Conservation (phyloP, 2,888 invertebrate species). For the Rhagonycha fulva region DNA sequence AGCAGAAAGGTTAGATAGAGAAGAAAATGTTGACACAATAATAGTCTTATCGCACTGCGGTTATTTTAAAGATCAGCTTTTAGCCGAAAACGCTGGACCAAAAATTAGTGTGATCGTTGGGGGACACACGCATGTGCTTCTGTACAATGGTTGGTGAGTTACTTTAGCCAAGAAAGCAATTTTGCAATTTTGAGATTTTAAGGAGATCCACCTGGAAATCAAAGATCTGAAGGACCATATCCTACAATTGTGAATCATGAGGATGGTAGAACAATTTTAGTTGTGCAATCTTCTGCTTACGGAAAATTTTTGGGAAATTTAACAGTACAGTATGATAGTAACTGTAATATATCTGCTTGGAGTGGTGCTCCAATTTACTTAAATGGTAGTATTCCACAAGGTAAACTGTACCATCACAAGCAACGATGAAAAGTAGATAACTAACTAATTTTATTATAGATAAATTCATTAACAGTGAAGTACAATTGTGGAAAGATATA, state of each 20-base stretch:
- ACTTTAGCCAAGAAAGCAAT: not conserved
- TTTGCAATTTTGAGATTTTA: not conserved
- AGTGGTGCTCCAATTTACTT: slow-evolving; percentile 73
- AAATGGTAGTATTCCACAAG: slow-evolving; percentile 59
- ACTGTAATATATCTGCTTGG: slow-evolving; percentile 68
- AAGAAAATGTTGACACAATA: slow-evolving; percentile 73
- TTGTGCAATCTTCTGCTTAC: slow-evolving; percentile 75
- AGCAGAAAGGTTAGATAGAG: slow-evolving; percentile 63
- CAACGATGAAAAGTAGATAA: not conserved
- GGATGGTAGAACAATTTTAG: slow-evolving; percentile 62
- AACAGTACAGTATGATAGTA: slow-evolving; percentile 69
- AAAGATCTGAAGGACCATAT: slow-evolving; percentile 65
- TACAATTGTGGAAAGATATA: slow-evolving; percentile 63
- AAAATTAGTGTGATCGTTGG: slow-evolving; percentile 84
- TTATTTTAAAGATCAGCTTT: slow-evolving; percentile 66
- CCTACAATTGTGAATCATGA: slow-evolving; percentile 68
- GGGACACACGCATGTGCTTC: slow-evolving; percentile 80
- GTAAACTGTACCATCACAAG: too few relatives aligned
- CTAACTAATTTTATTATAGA: slow-evolving; percentile 57
- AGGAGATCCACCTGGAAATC: slow-evolving; percentile 55
- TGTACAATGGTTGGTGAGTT: slow-evolving; percentile 61
- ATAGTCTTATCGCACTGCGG: slow-evolving; percentile 86
- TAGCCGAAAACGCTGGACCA: slow-evolving; percentile 67
- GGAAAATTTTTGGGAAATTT: slow-evolving; percentile 80
- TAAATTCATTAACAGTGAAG: slow-evolving; percentile 59